Conservation (phyloP, 2,888 invertebrate species). For the Nipponacmea schrenckii region DNA sequence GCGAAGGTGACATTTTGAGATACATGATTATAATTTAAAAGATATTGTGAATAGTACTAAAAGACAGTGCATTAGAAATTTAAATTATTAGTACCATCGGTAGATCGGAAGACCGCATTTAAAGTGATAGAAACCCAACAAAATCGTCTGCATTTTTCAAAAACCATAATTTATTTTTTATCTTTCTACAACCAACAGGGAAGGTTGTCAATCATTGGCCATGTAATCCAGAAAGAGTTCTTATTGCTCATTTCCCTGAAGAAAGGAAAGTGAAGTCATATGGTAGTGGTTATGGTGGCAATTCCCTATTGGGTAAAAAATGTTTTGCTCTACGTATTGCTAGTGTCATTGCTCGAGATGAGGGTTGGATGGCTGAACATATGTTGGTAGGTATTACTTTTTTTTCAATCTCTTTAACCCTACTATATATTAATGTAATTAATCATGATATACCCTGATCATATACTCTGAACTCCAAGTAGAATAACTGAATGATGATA, state of each 20-base stretch:
- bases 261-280: conserved; percentile 87
- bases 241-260: conserved; percentile 90
- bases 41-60: too few species aligned
- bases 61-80: too few species aligned
- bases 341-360: conserved; percentile 89
- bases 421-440: too few species aligned
- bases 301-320: conserved; percentile 95
- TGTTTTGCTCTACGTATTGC: conserved; percentile 97
- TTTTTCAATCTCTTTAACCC: too few species aligned
- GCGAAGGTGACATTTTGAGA: neutral
- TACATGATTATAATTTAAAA: neutral
- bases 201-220: conserved; percentile 80
- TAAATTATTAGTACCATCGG: too few species aligned
- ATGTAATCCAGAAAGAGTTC: conserved; percentile 93
- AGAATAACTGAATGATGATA: too few species aligned
- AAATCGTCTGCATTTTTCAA: too few species aligned
- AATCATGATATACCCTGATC: too few species aligned
- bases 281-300: conserved; percentile 97
- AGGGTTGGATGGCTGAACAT: conserved; percentile 99
- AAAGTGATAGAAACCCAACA: too few species aligned
- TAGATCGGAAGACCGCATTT: too few species aligned
- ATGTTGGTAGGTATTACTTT: conserved; percentile 80
- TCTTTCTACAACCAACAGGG: conserved; percentile 26
- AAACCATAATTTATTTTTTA: too few species aligned
- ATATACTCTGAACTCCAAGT: too few species aligned